Conservation (phyloP, 2,113 vertebrate genomes). For the Ictalurus punctatus region DNA sequence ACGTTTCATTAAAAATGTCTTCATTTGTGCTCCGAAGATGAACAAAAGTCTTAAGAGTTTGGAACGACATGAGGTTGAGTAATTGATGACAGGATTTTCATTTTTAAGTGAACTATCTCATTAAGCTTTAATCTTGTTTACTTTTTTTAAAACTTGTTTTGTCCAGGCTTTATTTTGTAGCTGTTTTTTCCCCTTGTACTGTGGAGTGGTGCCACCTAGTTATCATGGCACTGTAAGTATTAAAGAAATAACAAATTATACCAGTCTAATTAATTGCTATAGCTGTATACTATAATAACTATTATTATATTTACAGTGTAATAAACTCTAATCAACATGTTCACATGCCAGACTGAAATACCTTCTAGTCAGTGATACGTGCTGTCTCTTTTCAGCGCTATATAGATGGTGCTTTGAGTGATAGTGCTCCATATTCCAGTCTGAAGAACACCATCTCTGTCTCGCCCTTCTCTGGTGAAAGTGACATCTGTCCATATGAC, state of each 20-base stretch:
- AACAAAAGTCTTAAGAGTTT: too few species aligned
- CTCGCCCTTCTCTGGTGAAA: conserved; percentile 86
- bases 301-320: neutral
- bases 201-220: conserved; percentile 82
- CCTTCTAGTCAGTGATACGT: neutral
- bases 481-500: conserved; percentile 70
- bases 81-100: too few species aligned
- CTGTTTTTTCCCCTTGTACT: conserved; percentile 84
- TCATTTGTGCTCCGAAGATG: too few species aligned
- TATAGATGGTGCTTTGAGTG: conserved; percentile 83
- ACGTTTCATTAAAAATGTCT: too few species aligned
- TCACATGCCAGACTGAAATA: neutral
- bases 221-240: conserved; percentile 89
- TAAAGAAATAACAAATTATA: neutral
- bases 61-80: too few species aligned
- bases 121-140: neutral
- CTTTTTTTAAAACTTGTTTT: conserved; percentile 27
- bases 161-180: conserved; percentile 86
- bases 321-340: neutral
- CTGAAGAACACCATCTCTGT: conserved; percentile 84
- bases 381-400: conserved; percentile 73
- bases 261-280: neutral
- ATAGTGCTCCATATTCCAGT: conserved; percentile 78
- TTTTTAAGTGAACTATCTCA: too few species aligned
- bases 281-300: neutral